phyloP scores from a whole-genome alignment of 2,888 invertebrate genomes.

The Chironomus riparius region DNA sequence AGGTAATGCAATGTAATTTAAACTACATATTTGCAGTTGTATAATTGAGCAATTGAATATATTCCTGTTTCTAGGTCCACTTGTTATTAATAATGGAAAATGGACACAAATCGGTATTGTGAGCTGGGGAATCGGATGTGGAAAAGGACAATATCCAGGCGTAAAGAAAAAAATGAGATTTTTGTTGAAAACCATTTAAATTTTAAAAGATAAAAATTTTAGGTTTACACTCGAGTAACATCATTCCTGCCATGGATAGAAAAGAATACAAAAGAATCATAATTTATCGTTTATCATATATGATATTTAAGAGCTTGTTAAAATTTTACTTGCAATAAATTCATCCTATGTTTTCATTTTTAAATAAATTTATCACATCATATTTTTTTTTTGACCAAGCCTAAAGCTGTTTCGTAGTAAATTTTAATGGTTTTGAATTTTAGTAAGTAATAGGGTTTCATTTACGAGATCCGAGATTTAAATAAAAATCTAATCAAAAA shows the following conservation, averaged over 20 bases:
- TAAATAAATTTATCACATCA: too few relatives aligned
- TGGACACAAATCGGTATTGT: slow-evolving; percentile 64
- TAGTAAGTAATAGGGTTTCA: too few relatives aligned
- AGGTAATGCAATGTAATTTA: background rate
- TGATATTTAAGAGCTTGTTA: background rate
- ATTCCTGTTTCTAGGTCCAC: slow-evolving; percentile 50
- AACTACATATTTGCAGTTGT: background rate
- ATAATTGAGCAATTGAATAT: background rate
- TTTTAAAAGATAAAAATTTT: background rate
- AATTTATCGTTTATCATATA: background rate
- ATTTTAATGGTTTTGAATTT: too few relatives aligned
- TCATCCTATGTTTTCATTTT: background rate
- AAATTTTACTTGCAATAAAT: background rate
- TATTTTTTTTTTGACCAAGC: too few relatives aligned
- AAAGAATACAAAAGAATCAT: slow-evolving; percentile 61
- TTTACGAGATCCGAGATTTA: too few relatives aligned
- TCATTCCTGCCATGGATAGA: slow-evolving; percentile 77
- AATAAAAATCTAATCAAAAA: too few relatives aligned
- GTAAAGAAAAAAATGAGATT: background rate
- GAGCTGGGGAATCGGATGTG: slow-evolving; percentile 67
- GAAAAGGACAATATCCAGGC: slow-evolving; percentile 84
- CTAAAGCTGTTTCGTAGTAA: too few relatives aligned
- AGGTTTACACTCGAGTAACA: slow-evolving; percentile 75
- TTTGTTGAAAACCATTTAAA: too few relatives aligned
- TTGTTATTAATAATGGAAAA: slow-evolving; percentile 67